A percentile compares a stretch with the other conserved stretches of the same genome.
phyloP scores from a whole-genome alignment of 2,797 vertebrate species.

The Perodicticus potto region DNA sequence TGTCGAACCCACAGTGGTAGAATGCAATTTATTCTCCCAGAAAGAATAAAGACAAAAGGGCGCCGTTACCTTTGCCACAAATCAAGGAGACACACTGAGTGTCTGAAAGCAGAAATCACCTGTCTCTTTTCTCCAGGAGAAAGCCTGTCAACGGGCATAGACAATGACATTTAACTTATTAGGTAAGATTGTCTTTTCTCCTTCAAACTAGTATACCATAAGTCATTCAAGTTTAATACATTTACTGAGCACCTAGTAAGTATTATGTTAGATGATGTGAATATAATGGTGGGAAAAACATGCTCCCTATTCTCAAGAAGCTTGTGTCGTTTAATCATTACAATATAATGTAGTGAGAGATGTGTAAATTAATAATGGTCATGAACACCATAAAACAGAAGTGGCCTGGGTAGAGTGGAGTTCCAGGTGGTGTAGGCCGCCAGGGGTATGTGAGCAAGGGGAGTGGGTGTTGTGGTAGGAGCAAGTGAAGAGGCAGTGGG shows the following conservation, averaged over 20 bases:
- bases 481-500: neutral
- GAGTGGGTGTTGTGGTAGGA: neutral
- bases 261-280: neutral
- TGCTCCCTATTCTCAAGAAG: neutral
- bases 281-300: neutral
- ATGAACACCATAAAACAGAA: neutral
- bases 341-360: neutral
- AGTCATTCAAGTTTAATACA: neutral
- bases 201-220: neutral
- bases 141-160: neutral
- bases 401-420: neutral
- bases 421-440: neutral
- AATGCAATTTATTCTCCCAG: neutral
- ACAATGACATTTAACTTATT: neutral
- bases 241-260: neutral
- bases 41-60: conserved; percentile 15
- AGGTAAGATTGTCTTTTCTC: neutral
- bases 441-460: neutral
- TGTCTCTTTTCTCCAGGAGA: neutral
- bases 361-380: neutral
- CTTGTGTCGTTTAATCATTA: neutral
- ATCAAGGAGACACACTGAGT: neutral
- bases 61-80: neutral
- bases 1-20: neutral
- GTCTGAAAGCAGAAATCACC: conserved; percentile 51